phyloP scores from a whole-genome alignment of 2,113 vertebrate genomes.

The Epinephelus moara region DNA sequence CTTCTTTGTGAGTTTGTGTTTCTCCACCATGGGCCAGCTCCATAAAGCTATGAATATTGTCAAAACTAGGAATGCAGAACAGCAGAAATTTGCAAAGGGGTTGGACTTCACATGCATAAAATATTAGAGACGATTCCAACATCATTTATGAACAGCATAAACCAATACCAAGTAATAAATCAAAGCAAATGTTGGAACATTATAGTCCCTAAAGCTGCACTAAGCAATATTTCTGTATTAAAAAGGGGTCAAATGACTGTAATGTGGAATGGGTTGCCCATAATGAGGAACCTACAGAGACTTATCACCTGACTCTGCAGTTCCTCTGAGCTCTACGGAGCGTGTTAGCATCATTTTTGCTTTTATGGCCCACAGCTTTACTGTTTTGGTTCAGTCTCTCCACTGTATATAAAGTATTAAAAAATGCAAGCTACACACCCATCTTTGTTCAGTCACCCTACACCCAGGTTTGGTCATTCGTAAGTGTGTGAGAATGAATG shows the following conservation, averaged over 20 bases:
- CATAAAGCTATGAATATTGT: neutral
- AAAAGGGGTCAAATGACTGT: neutral
- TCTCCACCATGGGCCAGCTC: neutral
- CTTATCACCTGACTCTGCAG: no score
- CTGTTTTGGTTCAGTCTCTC: neutral
- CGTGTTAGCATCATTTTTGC: neutral
- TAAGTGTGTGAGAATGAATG: neutral
- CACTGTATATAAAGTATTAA: neutral
- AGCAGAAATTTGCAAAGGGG: neutral
- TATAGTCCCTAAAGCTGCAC: neutral
- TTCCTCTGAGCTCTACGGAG: neutral
- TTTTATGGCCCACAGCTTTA: neutral
- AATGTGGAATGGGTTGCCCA: neutral
- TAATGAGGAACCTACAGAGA: neutral
- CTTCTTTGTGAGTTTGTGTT: conserved; percentile 9
- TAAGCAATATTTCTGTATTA: conserved; percentile 7
- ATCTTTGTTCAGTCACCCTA: neutral
- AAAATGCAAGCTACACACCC: neutral
- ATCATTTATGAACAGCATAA: neutral
- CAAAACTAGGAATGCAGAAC: neutral
- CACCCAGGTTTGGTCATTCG: neutral
- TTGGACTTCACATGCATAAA: neutral
- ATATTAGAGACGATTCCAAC: neutral
- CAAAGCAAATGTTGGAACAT: neutral
- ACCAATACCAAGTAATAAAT: neutral